Evolutionary conservation across 2,888 invertebrate species (phyloP).

Genomic region (Spodoptera picta): DNA sequence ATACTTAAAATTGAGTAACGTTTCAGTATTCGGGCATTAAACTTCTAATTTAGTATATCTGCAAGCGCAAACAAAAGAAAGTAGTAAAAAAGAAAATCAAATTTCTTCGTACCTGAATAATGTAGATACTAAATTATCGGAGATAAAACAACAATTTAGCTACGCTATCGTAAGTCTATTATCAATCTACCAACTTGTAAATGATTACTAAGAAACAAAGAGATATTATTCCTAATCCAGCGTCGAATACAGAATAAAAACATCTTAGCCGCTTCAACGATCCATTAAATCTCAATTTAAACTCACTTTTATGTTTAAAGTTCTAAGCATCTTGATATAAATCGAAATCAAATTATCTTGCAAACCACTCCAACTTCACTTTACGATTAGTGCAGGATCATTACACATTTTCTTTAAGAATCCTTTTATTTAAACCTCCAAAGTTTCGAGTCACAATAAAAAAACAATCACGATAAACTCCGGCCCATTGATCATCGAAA

Average conservation of each 20-base stretch:
- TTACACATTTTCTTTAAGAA: conserved; percentile 19
- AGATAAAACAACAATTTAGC: too few species aligned
- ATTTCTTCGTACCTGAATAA: too few species aligned
- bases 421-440: background rate
- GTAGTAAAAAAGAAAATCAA: too few species aligned
- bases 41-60: too few species aligned
- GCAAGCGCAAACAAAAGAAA: too few species aligned
- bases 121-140: too few species aligned
- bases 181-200: too few species aligned
- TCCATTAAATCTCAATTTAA: conserved; percentile 8
- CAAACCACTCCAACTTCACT: background rate
- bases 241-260: conserved; percentile 4
- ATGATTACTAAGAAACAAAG: too few species aligned
- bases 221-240: background rate
- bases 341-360: conserved; percentile 18
- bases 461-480: conserved; percentile 2
- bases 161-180: too few species aligned
- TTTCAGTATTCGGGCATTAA: too few species aligned
- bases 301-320: background rate
- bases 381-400: conserved; percentile 24
- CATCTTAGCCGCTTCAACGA: background rate
- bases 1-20: too few species aligned
- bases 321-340: conserved; percentile 3
- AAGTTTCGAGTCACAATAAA: conserved; percentile 5
- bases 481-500: conserved; percentile 28